A percentile compares a stretch with the other conserved stretches of the same genome.
These are phyloP conservation scores for Coccyzus lansbergi DNA, from an alignment of 2,797 vertebrate species.

Conservation along the genomic window DNA sequence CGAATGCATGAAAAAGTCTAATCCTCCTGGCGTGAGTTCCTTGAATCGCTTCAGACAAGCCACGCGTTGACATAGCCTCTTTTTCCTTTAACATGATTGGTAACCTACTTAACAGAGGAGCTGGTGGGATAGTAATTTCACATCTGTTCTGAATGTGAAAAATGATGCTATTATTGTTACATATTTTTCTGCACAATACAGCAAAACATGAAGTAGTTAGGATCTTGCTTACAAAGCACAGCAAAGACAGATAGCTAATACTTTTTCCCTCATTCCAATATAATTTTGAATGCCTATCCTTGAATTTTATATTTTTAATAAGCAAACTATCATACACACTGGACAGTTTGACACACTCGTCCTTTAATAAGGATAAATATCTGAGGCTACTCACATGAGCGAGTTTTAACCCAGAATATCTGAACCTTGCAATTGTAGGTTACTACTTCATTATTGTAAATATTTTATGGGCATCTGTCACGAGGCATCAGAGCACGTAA, in stretches of 20 bases:
- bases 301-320: background rate
- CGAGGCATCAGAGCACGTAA: background rate
- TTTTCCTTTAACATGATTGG: background rate
- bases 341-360: background rate
- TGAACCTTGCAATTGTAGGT: slow-evolving; percentile 50
- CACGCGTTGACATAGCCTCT: background rate
- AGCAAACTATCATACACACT: background rate
- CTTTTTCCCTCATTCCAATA: background rate
- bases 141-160: background rate
- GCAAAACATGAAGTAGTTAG: background rate
- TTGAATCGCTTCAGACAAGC: background rate
- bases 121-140: background rate
- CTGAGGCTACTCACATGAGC: background rate
- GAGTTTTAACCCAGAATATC: background rate
- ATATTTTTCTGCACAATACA: background rate
- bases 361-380: background rate
- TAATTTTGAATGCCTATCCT: background rate
- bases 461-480: slow-evolving; percentile 57
- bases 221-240: background rate
- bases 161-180: background rate
- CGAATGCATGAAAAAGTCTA: background rate
- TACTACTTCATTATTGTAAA: slow-evolving; percentile 49
- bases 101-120: background rate
- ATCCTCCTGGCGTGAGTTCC: background rate
- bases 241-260: background rate